Conservation (phyloP, 1,140 invertebrate genomes). For the Drosophila kanapiae region DNA sequence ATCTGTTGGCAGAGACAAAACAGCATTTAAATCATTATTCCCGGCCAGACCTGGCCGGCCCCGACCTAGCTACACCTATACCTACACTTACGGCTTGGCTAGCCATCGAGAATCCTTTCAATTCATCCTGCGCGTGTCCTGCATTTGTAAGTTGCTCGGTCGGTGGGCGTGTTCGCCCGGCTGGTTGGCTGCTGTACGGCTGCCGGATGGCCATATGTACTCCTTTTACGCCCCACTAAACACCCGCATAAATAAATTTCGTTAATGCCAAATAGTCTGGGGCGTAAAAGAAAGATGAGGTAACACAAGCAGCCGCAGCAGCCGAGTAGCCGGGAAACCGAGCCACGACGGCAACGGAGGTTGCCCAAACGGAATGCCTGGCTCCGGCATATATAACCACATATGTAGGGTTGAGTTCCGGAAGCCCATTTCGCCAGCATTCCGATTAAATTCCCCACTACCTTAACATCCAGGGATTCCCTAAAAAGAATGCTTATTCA, state of each 20-base stretch:
- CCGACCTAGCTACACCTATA: constrained; percentile 37
- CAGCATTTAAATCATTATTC: constrained; percentile 82
- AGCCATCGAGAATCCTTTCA: constrained; percentile 73
- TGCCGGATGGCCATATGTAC: constrained; percentile 72
- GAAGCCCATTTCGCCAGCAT: constrained; percentile 20
- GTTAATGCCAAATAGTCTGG: constrained; percentile 82
- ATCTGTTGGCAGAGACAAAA: constrained; percentile 56
- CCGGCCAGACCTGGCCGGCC: constrained; percentile 26
- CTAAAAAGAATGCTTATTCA: background rate
- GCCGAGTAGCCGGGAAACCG: constrained; percentile 24
- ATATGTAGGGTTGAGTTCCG: constrained; percentile 29
- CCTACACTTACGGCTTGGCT: constrained; percentile 22
- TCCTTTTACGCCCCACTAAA: constrained; percentile 83
- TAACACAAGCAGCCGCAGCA: constrained; percentile 57
- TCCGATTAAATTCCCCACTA: too few species aligned
- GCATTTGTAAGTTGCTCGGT: constrained; percentile 65
- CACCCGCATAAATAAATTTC: constrained; percentile 84
- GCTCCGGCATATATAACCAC: constrained; percentile 33
- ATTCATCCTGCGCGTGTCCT: constrained; percentile 67
- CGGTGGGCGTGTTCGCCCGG: constrained; percentile 28
- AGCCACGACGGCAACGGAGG: constrained; percentile 32
- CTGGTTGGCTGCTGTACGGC: constrained; percentile 19
- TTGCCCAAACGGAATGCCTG: constrained; percentile 63
- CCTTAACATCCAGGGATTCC: background rate
- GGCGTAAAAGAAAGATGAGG: constrained; percentile 83